Percentiles rank a stretch among this genome's conserved stretches.
Evolutionary conservation across 2,113 vertebrate species (phyloP).

Genomic region (Promerops cafer): DNA sequence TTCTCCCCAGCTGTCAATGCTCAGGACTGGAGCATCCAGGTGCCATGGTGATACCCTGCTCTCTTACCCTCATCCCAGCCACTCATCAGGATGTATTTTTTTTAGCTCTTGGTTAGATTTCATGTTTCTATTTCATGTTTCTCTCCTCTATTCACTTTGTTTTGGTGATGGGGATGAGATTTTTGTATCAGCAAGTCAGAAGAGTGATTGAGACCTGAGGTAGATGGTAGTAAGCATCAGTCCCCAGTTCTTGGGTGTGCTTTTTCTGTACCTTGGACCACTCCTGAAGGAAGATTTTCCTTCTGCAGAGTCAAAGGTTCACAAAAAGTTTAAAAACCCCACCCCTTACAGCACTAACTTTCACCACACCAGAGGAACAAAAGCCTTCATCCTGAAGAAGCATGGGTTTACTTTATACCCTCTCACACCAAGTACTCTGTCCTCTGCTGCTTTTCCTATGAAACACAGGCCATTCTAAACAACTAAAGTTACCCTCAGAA

Average conservation of each 20-base stretch:
- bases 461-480: not conserved
- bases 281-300: not conserved
- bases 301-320: not conserved
- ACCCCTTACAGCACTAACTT: not conserved
- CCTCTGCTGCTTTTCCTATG: not conserved
- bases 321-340: not conserved
- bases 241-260: accelerated
- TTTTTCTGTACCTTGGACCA: not conserved
- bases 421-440: not conserved
- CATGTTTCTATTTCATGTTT: too few relatives aligned
- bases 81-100: not conserved
- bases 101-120: not conserved
- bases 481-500: not conserved
- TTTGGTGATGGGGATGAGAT: not conserved
- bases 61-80: not conserved
- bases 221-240: not conserved
- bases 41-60: not conserved
- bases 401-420: not conserved
- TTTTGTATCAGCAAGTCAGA: not conserved
- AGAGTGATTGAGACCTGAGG: not conserved
- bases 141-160: not conserved
- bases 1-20: not conserved
- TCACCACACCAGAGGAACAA: not conserved
- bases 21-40: not conserved
- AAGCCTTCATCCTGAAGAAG: not conserved